Conservation (phyloP, 2,888 invertebrate species). For the Bellardia bayeri region DNA sequence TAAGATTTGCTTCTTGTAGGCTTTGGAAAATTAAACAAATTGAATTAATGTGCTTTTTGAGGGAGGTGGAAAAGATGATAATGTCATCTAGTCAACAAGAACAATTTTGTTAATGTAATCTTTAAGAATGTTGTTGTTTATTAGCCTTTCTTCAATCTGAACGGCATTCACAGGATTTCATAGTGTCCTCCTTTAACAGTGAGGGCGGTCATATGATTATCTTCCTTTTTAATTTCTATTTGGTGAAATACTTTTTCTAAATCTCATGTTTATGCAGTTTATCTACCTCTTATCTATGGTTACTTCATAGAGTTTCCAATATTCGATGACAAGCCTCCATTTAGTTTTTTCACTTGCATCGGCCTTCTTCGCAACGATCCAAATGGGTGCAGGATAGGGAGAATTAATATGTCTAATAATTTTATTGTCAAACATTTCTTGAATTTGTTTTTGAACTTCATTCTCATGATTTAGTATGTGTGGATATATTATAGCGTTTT, state of each 20-base stretch:
- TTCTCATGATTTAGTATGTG: constrained; percentile 47
- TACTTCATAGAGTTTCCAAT: constrained; percentile 55
- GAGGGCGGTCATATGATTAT: constrained; percentile 72
- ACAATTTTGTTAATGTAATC: constrained; percentile 67
- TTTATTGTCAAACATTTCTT: constrained; percentile 51
- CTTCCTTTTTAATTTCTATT: constrained; percentile 63
- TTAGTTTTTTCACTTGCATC: constrained; percentile 54
- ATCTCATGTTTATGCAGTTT: constrained; percentile 66
- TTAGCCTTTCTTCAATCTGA: constrained; percentile 34
- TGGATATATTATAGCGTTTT: constrained; percentile 26
- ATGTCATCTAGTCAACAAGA: constrained; percentile 71
- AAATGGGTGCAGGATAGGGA: constrained; percentile 46
- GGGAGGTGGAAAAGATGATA: constrained; percentile 67
- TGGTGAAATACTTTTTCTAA: constrained; percentile 73
- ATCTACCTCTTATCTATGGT: constrained; percentile 59
- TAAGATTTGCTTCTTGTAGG: constrained; percentile 62
- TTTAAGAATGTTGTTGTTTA: constrained; percentile 29
- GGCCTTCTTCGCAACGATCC: constrained; percentile 55
- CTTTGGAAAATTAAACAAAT: constrained; percentile 40
- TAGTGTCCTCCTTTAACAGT: constrained; percentile 65
- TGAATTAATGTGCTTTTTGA: constrained; percentile 58
- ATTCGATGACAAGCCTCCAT: constrained; percentile 62
- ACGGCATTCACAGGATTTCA: constrained; percentile 73
- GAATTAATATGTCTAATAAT: constrained; percentile 60
- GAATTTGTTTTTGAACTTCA: constrained; percentile 55